phyloP scores from a whole-genome alignment of 2,888 invertebrate genomes.

The Tetanocera ferruginea region DNA sequence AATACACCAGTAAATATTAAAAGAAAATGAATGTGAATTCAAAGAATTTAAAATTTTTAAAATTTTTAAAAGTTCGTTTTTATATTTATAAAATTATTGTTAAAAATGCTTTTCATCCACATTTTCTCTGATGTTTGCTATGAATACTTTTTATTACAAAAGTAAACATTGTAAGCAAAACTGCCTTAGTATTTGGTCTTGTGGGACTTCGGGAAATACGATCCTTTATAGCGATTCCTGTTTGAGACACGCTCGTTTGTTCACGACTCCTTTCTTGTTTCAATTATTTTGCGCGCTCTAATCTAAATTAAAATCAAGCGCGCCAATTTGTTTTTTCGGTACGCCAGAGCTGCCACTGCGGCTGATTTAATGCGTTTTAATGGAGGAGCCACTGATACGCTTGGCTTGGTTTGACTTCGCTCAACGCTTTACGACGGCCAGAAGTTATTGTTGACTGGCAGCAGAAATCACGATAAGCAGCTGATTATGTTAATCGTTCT shows the following conservation, averaged over 20 bases:
- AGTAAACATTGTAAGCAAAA: too few species aligned
- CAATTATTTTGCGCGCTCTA: constrained; percentile 32
- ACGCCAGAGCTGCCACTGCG: not conserved
- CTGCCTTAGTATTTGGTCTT: not conserved
- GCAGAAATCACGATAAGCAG: constrained; percentile 8
- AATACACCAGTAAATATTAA: not conserved
- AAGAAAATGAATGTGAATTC: not conserved
- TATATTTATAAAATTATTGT: too few species aligned
- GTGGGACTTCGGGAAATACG: not conserved
- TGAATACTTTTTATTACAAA: too few species aligned
- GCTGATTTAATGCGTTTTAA: constrained; percentile 13
- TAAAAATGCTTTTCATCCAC: too few species aligned
- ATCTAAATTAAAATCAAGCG: constrained; percentile 37
- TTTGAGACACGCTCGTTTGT: not conserved
- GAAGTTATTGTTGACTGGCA: constrained; percentile 8
- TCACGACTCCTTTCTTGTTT: constrained; percentile 1
- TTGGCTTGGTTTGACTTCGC: not conserved
- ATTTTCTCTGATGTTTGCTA: too few species aligned
- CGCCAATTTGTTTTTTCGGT: constrained; percentile 18
- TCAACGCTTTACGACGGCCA: not conserved
- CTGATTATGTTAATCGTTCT: not conserved
- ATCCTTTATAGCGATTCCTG: not conserved
- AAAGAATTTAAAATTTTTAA: too few species aligned
- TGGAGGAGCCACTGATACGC: not conserved
- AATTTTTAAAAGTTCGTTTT: too few species aligned